Conservation (phyloP, 2,797 vertebrate genomes). For the Acipenser transmontanus region DNA sequence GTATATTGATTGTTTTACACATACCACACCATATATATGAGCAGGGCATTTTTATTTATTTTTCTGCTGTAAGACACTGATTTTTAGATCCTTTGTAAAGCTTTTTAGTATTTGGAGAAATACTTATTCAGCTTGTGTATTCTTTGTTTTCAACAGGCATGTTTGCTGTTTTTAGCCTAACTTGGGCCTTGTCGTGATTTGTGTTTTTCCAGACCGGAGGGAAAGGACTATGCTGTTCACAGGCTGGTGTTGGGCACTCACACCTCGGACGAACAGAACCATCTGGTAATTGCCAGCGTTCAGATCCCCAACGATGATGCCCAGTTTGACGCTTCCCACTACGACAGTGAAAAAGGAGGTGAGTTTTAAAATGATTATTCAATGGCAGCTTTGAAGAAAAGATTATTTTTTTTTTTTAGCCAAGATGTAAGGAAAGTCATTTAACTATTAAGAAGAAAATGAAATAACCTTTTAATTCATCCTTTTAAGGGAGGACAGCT, state of each 20-base stretch:
- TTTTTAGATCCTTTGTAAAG: not conserved
- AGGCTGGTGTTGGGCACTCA: constrained; percentile 84
- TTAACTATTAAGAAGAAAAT: not conserved
- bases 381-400: not conserved
- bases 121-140: not conserved
- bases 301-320: constrained; percentile 89
- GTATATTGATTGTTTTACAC: constrained; percentile 26
- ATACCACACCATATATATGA: too few relatives aligned
- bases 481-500: too few relatives aligned
- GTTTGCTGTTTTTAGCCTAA: too few relatives aligned
- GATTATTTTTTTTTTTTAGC: not conserved
- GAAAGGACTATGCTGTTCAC: constrained; percentile 84
- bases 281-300: constrained; percentile 85
- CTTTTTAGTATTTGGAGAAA: not conserved
- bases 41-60: constrained; percentile 31
- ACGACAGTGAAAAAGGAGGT: constrained; percentile 90
- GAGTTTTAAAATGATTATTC: constrained; percentile 23
- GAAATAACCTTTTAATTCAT: not conserved
- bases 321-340: constrained; percentile 81
- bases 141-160: not conserved
- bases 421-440: not conserved
- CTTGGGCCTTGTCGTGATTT: too few relatives aligned
- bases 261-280: constrained; percentile 88
- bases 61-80: not conserved
- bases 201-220: constrained; percentile 67